Base-by-base conservation (phyloP, 1,140 invertebrate species). In the Hyphantria cunea region DNA sequence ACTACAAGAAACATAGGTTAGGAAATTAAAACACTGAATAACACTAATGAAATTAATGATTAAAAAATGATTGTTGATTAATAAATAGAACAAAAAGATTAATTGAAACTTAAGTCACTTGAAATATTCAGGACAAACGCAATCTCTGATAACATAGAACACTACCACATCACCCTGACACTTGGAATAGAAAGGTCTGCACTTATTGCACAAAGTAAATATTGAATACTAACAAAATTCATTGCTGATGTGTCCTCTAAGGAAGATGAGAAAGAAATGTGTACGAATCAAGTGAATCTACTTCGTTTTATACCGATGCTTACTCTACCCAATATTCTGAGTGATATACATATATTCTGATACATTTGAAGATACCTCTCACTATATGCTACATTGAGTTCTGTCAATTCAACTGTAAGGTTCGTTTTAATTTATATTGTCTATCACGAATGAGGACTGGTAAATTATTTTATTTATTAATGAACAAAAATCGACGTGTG, bases 261-360 rank as follows among this genome's bases (percentile, higher is more conserved):
- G 37, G 37, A n/a, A 39, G 37, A 39, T 39, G 37, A 10, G 9
- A 39, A 7, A 3, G 37, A 39, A 39, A 39, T 39, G 37, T 39
- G 37, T 5, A 39, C 37, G n/a, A 39, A n/a, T 39, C 0, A 10
- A 39, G 37, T 39, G 37, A 39, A 39, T 39, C 37, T 39, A n/a
- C 37, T n/a, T 39, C 37, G 37, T 39, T 39, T 39, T 39, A 39
- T 39, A 39, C 37, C 37, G 7, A 39, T 39, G 37, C n/a, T 39
- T 25, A 25, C 17, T 39, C 37, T 39, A 39, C 7, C 7, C 37
- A 39, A 39, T 39, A 39, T 25, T 25, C 5, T 1, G 17, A 25
- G 17, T 25, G 17, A 25, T 25, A 25, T 25, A n/a, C n/a, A n/a
- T n/a, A 39, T n/a, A 39, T 2, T 39, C 37, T 39, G 8, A 39